phyloP scores from a whole-genome alignment of 2,113 vertebrate genomes.

The Labeo catla region DNA sequence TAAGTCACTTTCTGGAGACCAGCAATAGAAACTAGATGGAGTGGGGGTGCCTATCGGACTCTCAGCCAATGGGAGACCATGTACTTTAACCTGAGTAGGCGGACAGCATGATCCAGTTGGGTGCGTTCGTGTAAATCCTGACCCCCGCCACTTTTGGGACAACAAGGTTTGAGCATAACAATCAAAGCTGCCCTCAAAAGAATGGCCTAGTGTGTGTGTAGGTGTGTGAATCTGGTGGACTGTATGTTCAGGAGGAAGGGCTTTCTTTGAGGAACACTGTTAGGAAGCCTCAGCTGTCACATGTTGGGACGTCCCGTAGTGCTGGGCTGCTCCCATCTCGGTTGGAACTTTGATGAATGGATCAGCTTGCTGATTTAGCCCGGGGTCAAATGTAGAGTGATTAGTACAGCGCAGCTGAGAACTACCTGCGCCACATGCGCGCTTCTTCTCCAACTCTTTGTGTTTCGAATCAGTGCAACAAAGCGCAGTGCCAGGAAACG shows the following conservation, averaged over 20 bases:
- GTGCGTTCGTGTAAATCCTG: constrained; percentile 19
- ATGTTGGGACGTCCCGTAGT: constrained; percentile 52
- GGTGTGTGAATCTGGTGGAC: constrained; percentile 39
- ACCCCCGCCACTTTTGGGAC: background rate
- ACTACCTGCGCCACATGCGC: constrained; percentile 39
- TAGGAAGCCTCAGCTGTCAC: constrained; percentile 60
- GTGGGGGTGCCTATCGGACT: constrained; percentile 23
- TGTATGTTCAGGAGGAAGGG: background rate
- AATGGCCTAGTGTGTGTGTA: constrained; percentile 24
- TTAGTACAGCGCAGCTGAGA: constrained; percentile 61
- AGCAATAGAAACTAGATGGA: constrained; percentile 37
- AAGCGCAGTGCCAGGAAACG: constrained; percentile 14
- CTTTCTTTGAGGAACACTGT: constrained; percentile 32
- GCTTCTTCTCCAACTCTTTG: background rate
- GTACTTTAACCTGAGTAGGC: constrained; percentile 45
- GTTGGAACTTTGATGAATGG: constrained; percentile 60
- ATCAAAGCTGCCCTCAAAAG: constrained; percentile 7
- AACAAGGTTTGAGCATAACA: background rate
- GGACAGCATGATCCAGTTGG: constrained; percentile 27
- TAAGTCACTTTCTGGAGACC: constrained; percentile 41
- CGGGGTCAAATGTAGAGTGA: constrained; percentile 58
- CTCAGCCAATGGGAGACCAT: constrained; percentile 15
- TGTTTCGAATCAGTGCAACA: background rate
- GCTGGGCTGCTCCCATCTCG: constrained; percentile 59
- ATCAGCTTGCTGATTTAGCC: constrained; percentile 55